phyloP scores from a whole-genome alignment of 2,888 invertebrate species.

The Plemyria rubiginata region DNA sequence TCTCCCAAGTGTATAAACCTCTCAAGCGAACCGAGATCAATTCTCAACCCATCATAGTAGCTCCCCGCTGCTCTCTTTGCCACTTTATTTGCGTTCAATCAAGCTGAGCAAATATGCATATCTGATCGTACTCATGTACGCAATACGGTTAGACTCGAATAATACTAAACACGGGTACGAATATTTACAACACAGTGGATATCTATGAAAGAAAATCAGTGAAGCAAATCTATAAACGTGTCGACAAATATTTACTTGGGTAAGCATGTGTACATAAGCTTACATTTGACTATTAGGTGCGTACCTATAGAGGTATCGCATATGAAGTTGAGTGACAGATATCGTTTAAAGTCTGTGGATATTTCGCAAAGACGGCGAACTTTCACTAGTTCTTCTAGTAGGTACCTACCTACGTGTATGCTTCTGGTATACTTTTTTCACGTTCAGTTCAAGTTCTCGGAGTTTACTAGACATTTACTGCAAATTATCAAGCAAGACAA shows the following conservation, averaged over 20 bases:
- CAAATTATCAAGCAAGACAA: no score
- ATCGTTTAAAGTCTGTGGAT: slow-evolving; percentile 20
- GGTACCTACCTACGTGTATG: no score
- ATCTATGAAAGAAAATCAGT: slow-evolving; percentile 11
- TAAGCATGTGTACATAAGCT: neutral
- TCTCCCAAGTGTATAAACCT: slow-evolving; percentile 56
- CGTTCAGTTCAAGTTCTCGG: slow-evolving; percentile 14
- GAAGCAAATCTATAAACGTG: slow-evolving; percentile 14
- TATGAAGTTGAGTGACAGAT: slow-evolving; percentile 18
- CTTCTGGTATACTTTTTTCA: slow-evolving; percentile 11
- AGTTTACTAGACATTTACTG: slow-evolving; percentile 8
- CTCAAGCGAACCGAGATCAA: slow-evolving; percentile 61
- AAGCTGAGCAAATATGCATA: slow-evolving; percentile 50
- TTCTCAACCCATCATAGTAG: slow-evolving; percentile 60
- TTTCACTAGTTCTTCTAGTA: slow-evolving; percentile 25
- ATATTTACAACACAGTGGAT: slow-evolving; percentile 7
- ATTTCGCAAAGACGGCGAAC: slow-evolving; percentile 26
- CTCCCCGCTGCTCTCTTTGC: slow-evolving; percentile 60
- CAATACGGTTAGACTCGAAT: slow-evolving; percentile 28
- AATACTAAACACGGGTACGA: slow-evolving; percentile 15
- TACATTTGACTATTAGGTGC: neutral
- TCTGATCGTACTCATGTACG: slow-evolving; percentile 23
- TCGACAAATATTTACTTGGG: slow-evolving; percentile 4
- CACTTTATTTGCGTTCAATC: slow-evolving; percentile 66
- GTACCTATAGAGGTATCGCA: neutral